Percentiles rank a stretch among this genome's conserved stretches.
These are phyloP conservation scores for Agrilus mali DNA, from an alignment of 2,888 invertebrate species.

Conservation along the genomic window DNA sequence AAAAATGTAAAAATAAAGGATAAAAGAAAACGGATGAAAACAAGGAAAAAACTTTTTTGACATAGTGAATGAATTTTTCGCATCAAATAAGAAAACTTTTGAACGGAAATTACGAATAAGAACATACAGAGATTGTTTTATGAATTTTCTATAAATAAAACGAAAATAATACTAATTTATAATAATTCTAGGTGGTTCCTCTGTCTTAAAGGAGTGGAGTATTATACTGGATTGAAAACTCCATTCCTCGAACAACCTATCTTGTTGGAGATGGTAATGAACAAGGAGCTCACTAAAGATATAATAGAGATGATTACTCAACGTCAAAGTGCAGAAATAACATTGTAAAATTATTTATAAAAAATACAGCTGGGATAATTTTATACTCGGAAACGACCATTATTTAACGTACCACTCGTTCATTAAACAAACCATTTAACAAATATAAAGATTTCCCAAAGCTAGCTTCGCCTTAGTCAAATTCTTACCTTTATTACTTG, in stretches of 20 bases:
- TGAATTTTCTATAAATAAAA: neutral
- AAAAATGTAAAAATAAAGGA: no score
- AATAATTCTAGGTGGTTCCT: constrained; percentile 55
- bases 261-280: constrained; percentile 42
- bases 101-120: constrained; percentile 55
- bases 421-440: no score
- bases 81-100: constrained; percentile 54
- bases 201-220: constrained; percentile 80
- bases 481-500: constrained; percentile 27
- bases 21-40: no score
- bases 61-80: constrained; percentile 74
- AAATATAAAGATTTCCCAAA: no score
- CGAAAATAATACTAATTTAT: neutral
- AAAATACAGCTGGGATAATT: no score
- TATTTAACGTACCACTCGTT: no score
- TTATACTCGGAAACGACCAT: no score
- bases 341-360: no score
- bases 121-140: constrained; percentile 67
- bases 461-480: no score
- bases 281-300: constrained; percentile 55
- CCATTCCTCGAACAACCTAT: constrained; percentile 65
- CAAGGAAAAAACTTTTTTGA: no score
- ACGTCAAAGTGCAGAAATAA: constrained; percentile 27
- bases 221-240: constrained; percentile 88
- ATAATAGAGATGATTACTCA: constrained; percentile 33